Conservation (phyloP, 2,888 invertebrate species). For the Chrysodeixis includens region DNA sequence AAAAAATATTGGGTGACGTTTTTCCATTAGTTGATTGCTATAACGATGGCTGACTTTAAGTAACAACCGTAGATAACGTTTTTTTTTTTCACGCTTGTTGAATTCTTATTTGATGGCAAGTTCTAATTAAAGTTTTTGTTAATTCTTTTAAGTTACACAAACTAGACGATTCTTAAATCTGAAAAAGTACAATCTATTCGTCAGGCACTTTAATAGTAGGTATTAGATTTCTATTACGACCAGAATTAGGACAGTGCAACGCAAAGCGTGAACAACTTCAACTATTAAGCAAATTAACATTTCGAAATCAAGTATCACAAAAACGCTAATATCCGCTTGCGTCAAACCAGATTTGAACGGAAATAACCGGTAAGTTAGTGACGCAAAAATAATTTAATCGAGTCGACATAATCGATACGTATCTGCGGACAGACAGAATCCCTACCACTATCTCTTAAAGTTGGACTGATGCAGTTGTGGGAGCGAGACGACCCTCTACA, state of each 20-base stretch:
- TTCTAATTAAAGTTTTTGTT: slow-evolving; percentile 11
- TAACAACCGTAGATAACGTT: slow-evolving; percentile 39
- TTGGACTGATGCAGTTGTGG: no score
- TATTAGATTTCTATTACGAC: not conserved
- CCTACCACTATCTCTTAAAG: no score
- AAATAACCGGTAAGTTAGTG: slow-evolving; percentile 43
- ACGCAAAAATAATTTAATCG: slow-evolving; percentile 47
- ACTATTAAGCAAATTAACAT: slow-evolving; percentile 20
- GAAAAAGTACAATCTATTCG: not conserved
- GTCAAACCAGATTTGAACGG: slow-evolving; percentile 37
- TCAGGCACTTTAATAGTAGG: not conserved
- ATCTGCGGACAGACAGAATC: slow-evolving; percentile 32
- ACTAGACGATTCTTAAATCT: not conserved
- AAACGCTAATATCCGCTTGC: slow-evolving; percentile 47
- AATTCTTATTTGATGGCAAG: slow-evolving; percentile 22
- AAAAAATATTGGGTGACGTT: slow-evolving; percentile 47
- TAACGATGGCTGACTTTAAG: slow-evolving; percentile 49
- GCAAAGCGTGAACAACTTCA: slow-evolving; percentile 11
- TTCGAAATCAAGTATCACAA: slow-evolving; percentile 37
- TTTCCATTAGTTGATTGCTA: slow-evolving; percentile 57
- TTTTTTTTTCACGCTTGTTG: slow-evolving; percentile 15
- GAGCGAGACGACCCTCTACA: no score
- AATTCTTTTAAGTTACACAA: slow-evolving; percentile 7
- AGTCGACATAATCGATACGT: slow-evolving; percentile 37
- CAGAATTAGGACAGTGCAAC: not conserved